Evolutionary conservation across 1,140 invertebrate genomes (phyloP), one percentile per base, ranked within the genome.

Genomic region (Paraescarpia echinospica): DNA sequence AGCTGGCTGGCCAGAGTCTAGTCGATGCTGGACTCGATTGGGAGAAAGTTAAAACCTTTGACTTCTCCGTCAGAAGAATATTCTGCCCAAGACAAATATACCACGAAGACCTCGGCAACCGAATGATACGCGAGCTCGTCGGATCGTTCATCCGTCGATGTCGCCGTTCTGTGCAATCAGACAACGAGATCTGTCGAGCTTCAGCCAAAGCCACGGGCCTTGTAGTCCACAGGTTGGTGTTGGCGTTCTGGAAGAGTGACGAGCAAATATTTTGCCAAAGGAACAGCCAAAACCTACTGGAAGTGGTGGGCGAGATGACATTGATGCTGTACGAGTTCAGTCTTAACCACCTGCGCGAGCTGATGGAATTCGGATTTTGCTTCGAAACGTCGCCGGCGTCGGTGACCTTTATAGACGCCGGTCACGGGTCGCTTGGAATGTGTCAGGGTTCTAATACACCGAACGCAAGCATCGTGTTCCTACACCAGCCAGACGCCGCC

Each of bases 391-490:
- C 94, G 1, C 94, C 94, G 0, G 94, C 94, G 34, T 94, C 94
- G 22, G 92, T 91, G 5, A 5, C 1, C n/a, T 89, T 93, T 88
- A 93, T 93, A 31, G 59, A 77, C 27, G 41, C 59, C 31, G 35
- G 35, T 18, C 34, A 92, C 12, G 89, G 34, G 27, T 59, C 41
- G 9, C 93, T 95, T 89, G 91, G 92, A 59, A 77, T 94, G 1
- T 95, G 95, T 91, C 93, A 94, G 89, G 95, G 95, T 0, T 89
- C 91, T 34, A 95, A 95, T 91, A 93, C 41, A 6, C 94, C 94
- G 9, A 93, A 93, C 22, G 92, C 93, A 1, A 94, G 94, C 0
- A 12, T 93, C 33, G 94, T 95, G 14, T 35, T 94, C 18, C 92
- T 94, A 41, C 94, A 95, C 92, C 93, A 92, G 18, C 95, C 95